phyloP scores from a whole-genome alignment of 1,140 invertebrate species.

The Drosophila paulistorum region DNA sequence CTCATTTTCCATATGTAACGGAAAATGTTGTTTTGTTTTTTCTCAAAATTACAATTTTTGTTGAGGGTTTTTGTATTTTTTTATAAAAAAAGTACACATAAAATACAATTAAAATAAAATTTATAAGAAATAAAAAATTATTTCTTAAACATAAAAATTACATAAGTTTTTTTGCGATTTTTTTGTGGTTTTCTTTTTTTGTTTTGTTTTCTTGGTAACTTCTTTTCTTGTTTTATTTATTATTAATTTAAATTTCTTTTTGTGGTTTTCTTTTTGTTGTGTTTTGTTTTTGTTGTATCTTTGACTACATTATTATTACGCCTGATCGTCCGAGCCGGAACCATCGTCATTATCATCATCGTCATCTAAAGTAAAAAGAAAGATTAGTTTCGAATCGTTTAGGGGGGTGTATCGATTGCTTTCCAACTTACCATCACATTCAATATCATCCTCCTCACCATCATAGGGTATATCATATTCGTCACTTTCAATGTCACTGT shows the following conservation, averaged over 20 bases:
- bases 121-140: slow-evolving; percentile 81
- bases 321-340: slow-evolving; percentile 81
- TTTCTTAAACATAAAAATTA: slow-evolving; percentile 82
- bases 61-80: slow-evolving; percentile 69
- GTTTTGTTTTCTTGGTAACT: slow-evolving; percentile 50
- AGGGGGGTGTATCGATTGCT: no score
- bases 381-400: background rate
- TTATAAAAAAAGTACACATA: slow-evolving; percentile 82
- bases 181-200: slow-evolving; percentile 68
- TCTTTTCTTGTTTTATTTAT: slow-evolving; percentile 80
- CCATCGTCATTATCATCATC: slow-evolving; percentile 82
- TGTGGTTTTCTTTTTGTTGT: slow-evolving; percentile 59
- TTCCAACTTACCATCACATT: slow-evolving; percentile 72
- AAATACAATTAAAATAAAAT: slow-evolving; percentile 82
- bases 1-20: slow-evolving; percentile 44
- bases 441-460: slow-evolving; percentile 81
- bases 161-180: slow-evolving; percentile 78
- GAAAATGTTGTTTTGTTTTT: background rate
- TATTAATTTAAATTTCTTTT: slow-evolving; percentile 82
- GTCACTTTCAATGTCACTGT: slow-evolving; percentile 82
- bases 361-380: slow-evolving; percentile 58
- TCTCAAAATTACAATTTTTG: slow-evolving; percentile 54
- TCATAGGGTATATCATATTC: slow-evolving; percentile 82
- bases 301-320: slow-evolving; percentile 83
- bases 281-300: slow-evolving; percentile 67